These are phyloP conservation scores for Drosophila quinaria DNA, from an alignment of 2,888 invertebrate genomes.

Conservation along the genomic window DNA sequence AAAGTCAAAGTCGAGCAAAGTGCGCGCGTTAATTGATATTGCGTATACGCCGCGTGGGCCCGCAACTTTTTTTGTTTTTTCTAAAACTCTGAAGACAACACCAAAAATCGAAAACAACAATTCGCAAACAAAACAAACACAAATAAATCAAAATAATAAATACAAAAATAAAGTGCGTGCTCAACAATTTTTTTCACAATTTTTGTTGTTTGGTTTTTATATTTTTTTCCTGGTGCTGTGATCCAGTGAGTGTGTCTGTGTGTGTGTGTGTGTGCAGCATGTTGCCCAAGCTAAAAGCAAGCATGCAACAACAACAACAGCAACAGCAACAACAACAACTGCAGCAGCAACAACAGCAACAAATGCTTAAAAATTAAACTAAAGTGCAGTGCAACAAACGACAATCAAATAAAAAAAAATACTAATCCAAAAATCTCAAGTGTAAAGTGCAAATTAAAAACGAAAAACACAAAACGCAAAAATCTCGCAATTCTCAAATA, in stretches of 20 bases:
- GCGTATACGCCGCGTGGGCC: slow-evolving; percentile 60
- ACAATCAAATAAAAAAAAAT: slow-evolving; percentile 14
- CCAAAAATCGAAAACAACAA: slow-evolving; percentile 4
- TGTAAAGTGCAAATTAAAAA: slow-evolving; percentile 8
- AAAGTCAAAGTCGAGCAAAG: slow-evolving; percentile 60
- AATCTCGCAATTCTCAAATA: slow-evolving; percentile 62
- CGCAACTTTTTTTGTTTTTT: neutral
- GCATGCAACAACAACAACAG: slow-evolving; percentile 40
- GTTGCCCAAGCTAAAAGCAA: slow-evolving; percentile 18
- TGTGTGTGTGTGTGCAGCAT: slow-evolving; percentile 41
- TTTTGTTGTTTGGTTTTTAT: slow-evolving; percentile 14
- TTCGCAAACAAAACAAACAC: neutral
- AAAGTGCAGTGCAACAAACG: slow-evolving; percentile 16
- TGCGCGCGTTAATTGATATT: slow-evolving; percentile 68
- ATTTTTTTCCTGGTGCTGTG: slow-evolving; percentile 21
- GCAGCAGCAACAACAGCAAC: slow-evolving; percentile 30
- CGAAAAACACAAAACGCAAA: slow-evolving; percentile 32
- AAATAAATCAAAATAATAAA: neutral
- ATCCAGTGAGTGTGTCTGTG: slow-evolving; percentile 3
- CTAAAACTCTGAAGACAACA: neutral
- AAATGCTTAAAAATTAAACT: slow-evolving; percentile 11
- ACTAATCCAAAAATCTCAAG: slow-evolving; percentile 9
- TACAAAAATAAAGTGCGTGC: slow-evolving; percentile 5
- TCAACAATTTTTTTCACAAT: slow-evolving; percentile 15
- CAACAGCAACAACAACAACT: slow-evolving; percentile 41